These are phyloP conservation scores for Corythornis vintsioides DNA, from an alignment of 2,113 vertebrate species.

Conservation along the genomic window DNA sequence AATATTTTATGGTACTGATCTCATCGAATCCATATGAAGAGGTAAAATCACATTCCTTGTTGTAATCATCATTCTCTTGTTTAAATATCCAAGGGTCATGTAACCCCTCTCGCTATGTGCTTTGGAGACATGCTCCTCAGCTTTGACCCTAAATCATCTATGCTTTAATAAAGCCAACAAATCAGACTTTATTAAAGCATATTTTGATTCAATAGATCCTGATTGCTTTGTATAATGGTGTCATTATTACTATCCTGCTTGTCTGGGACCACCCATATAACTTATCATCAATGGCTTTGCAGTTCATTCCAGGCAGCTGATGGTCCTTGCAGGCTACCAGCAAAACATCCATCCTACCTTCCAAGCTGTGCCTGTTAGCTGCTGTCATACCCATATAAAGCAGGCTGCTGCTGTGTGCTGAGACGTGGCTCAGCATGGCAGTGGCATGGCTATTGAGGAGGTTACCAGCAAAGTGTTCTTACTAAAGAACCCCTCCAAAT, in stretches of 20 bases:
- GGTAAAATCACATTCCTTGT: conserved; percentile 22
- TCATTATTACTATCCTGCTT: not conserved
- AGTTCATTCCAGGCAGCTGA: not conserved
- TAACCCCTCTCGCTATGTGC: not conserved
- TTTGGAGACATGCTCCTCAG: not conserved
- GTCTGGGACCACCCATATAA: not conserved
- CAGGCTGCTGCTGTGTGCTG: not conserved
- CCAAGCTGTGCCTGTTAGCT: not conserved
- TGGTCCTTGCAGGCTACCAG: not conserved
- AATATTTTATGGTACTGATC: not conserved
- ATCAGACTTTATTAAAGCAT: not conserved
- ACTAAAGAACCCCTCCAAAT: not conserved
- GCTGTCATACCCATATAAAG: not conserved
- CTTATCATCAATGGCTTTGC: not conserved
- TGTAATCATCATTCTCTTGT: not conserved
- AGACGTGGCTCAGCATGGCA: accelerated
- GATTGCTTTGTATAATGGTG: not conserved
- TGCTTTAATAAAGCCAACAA: not conserved
- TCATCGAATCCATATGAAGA: not conserved
- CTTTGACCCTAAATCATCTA: not conserved
- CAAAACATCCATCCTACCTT: not conserved
- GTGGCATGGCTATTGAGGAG: too few species aligned
- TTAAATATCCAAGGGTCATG: conserved; percentile 16
- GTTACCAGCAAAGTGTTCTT: accelerated
- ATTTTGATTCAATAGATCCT: not conserved